A percentile compares a stretch with the other conserved stretches of the same genome.
Conservation (phyloP, 1,140 invertebrate genomes). For the Grapholita molesta region DNA sequence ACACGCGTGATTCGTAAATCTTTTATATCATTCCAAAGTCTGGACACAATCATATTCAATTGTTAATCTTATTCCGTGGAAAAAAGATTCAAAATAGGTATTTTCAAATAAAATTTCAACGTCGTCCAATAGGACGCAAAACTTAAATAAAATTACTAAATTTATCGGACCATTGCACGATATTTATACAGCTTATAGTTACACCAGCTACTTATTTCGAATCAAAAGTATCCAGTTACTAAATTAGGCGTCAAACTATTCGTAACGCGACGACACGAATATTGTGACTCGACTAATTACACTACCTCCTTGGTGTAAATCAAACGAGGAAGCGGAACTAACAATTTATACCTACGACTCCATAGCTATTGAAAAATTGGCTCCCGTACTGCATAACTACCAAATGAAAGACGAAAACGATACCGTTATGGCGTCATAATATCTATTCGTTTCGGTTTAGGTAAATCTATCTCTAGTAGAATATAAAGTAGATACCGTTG, state of each 20-base stretch:
- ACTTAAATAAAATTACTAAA: neutral
- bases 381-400: too few species aligned
- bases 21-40: neutral
- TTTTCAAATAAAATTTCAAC: too few species aligned
- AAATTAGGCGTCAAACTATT: constrained; percentile 58
- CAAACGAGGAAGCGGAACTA: constrained; percentile 24
- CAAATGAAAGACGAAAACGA: too few species aligned
- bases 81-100: neutral
- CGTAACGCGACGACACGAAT: constrained; percentile 53
- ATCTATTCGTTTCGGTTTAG: too few species aligned
- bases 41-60: neutral
- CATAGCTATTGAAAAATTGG: too few species aligned
- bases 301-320: constrained; percentile 30
- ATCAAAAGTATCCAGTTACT: constrained; percentile 30
- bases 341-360: neutral
- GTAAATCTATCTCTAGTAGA: too few species aligned
- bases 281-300: constrained; percentile 70
- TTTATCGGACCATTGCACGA: neutral
- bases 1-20: neutral
- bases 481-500: too few species aligned
- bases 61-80: neutral
- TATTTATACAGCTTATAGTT: neutral
- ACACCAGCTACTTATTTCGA: constrained; percentile 28
- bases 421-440: too few species aligned
- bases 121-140: too few species aligned